Evolutionary conservation across 1,140 invertebrate species (phyloP), one percentile per base, ranked within the genome.

Genomic region (Cherax destructor): DNA sequence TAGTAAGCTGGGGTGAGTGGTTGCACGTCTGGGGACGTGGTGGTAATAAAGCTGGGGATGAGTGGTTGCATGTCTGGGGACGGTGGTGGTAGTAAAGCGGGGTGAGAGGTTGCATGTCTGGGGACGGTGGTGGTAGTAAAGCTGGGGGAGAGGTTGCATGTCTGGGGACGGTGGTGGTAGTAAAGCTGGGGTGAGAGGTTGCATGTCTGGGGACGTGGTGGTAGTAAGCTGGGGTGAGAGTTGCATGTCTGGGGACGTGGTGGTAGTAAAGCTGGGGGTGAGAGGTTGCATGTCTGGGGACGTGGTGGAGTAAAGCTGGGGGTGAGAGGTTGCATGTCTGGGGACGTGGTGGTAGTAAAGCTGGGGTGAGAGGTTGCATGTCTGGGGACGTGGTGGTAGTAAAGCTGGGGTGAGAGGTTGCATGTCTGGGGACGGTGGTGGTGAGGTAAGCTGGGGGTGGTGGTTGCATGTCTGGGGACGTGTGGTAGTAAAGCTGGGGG

Each of bases 401-500:
- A n/a, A n/a, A n/a, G n/a, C n/a, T 47, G 30, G 83, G 24, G 65
- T 5, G 61, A 74, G 65, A 41, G 30, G 30, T 41, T 41, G 2
- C 30, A 41, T 41, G 30, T 41, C 30, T 41, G 30, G 30, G 30
- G 30, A 41, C 30, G 30, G 30, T 41, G 30, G 30, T 41, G 30
- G 0, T 41, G n/a, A 41, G 30, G 0, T 1, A 41, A 41, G 30
- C 30, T 41, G 30, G 30, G 30, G 30, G 0, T 41, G 49, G 52
- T 41, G 24, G 77, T 87, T 78, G 76, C 85, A 61, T 87, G 85
- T 61, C 74, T 9, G n/a, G 16, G 21, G 49, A 61, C 79, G 50
- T 21, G n/a, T 13, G 7, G 0, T 30, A 41, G 30, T 41, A 41
- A 41, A 41, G 30, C 30, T 41, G 30, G 30, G 30, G 30, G 30